Conservation (phyloP, 2,888 invertebrate genomes). For the Trachelus troglodyta region DNA sequence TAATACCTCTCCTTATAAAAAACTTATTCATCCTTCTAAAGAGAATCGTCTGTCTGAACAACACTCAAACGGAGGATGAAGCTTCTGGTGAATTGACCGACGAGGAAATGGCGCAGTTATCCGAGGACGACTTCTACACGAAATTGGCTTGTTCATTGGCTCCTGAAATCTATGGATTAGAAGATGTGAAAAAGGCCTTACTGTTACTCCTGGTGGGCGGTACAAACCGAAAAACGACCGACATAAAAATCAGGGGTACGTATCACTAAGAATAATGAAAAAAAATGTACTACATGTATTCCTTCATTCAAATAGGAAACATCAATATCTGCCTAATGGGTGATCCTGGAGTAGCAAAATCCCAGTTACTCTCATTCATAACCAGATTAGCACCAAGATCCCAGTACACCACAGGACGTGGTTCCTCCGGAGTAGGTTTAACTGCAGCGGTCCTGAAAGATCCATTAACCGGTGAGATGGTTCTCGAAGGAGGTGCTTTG, state of each 20-base stretch:
- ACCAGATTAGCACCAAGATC: conserved; percentile 92
- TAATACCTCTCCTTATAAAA: no score
- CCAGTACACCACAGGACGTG: conserved; percentile 96
- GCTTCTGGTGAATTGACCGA: conserved; percentile 80
- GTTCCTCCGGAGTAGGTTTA: conserved; percentile 98
- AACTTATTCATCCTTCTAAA: conserved; percentile 56
- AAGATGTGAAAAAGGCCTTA: conserved; percentile 97
- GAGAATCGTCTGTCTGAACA: conserved; percentile 84
- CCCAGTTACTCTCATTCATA: conserved; percentile 94
- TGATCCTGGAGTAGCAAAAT: conserved; percentile 99
- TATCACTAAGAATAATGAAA: background rate
- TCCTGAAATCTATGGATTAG: conserved; percentile 98
- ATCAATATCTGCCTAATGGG: conserved; percentile 99
- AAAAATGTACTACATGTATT: conserved; percentile 7
- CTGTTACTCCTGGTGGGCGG: conserved; percentile 92
- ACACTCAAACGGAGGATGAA: conserved; percentile 84
- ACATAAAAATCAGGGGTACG: conserved; percentile 93
- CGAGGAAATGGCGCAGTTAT: conserved; percentile 83
- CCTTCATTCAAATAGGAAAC: conserved; percentile 70
- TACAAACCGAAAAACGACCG: conserved; percentile 88
- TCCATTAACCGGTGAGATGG: conserved; percentile 97
- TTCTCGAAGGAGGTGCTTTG: conserved; percentile 95
- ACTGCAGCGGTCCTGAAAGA: conserved; percentile 99
- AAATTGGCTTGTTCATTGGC: conserved; percentile 93
- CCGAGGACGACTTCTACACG: conserved; percentile 91